Base-by-base conservation (phyloP, 2,797 vertebrate genomes). In the Crocidura indochinensis region DNA sequence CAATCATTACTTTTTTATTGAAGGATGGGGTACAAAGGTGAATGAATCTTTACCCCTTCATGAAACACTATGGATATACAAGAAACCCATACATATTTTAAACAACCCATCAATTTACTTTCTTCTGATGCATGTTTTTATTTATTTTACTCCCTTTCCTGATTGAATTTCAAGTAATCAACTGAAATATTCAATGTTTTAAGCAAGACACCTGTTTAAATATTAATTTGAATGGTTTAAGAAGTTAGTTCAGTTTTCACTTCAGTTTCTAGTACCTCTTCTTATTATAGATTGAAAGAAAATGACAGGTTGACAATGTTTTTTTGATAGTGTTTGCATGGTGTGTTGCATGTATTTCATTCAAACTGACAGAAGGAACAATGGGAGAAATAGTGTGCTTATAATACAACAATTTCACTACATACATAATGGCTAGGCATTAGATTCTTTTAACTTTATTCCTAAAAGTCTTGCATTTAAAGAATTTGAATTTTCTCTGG, bases 181-280 rank as follows among this genome's bases (percentile, higher is more conserved):
- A 79, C 0, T 1, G 73, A 79, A 90, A 88, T 88, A 72, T 71
- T 85, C 81, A 80, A 17, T 68, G 78, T 94, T 91, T 78, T 51
- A 84, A 82, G 51, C 69, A 88, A 10, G 68, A 73, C 80, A 75
- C 68, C 46, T 31, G 77, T 77, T 26, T 65, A 81, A 89, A 84
- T 65, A 46, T 84, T 93, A 47, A 79, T 96, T 96, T 91, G 92
- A 91, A 71, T 86, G 79, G 73, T 76, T 94, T 73, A 90, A 86
- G 67, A 56, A 81, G 31, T 64, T 75, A 6, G 15, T 46, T 92
- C 79, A 92, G 77, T 26, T 77, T 91, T 93, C 67, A 49, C 79
- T 92, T 95, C 85, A 65, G 22, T 93, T 95, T 92, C 89, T 15
- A 92, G 56, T 47, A 80, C 27, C 17, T 88, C 76, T 64, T 12